Conservation (phyloP, 2,113 vertebrate species). For the Bagarius yarrelli region DNA sequence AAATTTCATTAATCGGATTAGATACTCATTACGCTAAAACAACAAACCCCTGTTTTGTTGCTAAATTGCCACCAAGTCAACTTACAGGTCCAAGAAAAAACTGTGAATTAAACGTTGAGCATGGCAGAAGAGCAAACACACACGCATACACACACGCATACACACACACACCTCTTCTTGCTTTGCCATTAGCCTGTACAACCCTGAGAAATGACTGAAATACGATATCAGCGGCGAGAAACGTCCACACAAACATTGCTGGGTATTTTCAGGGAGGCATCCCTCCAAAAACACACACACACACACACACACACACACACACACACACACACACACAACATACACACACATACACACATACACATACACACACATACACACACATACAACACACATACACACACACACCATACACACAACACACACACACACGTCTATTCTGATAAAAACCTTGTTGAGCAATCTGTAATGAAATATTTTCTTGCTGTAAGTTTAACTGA, state of each 20-base stretch:
- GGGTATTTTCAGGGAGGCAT: conserved; percentile 1
- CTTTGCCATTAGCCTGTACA: conserved; percentile 21
- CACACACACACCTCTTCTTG: conserved; percentile 7
- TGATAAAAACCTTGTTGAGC: not conserved
- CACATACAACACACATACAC: too few relatives aligned
- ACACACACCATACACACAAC: too few relatives aligned
- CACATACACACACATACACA: too few relatives aligned
- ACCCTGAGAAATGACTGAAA: not conserved
- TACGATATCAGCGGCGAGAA: not conserved
- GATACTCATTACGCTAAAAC: too few relatives aligned
- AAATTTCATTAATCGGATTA: too few relatives aligned
- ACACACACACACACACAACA: not conserved
- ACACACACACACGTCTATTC: too few relatives aligned
- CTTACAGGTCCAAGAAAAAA: conserved; percentile 37
- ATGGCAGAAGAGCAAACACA: conserved; percentile 14
- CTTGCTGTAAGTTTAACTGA: conserved; percentile 7
- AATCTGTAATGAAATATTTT: not conserved
- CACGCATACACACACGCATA: not conserved
- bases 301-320: conserved; percentile 1
- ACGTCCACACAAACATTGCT: not conserved
- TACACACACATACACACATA: too few relatives aligned
- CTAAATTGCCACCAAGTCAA: too few relatives aligned
- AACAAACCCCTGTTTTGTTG: too few relatives aligned
- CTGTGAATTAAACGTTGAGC: conserved; percentile 46
- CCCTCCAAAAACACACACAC: not conserved